Base-by-base conservation (phyloP, 2,888 invertebrate genomes). In the Xestoiulus laeticollis region DNA sequence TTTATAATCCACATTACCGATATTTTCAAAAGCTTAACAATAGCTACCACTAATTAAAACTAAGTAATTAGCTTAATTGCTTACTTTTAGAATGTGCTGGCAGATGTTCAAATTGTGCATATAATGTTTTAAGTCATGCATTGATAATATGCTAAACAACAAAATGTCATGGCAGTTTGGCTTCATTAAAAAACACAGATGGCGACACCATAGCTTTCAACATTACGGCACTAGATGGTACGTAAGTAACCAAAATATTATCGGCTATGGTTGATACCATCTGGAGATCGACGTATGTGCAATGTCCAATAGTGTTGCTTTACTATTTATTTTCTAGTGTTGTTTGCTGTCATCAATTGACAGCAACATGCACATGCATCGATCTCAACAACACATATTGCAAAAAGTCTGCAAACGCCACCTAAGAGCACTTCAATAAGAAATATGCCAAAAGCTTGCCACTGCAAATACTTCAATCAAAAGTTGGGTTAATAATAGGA, bases 271-370 rank as follows among this genome's bases (percentile, higher is more conserved):
- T 38, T 5, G 38, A 38, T 38, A 1, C 48, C 8, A 48, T 48
- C 48, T 48, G 16, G 14, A 48, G 48, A 43, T 10, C 5, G 10
- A 48, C 48, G n/a, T 59, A n/a, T n/a, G 53, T 59, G 53, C 53
- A 6, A 59, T n/a, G 53, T n/a, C 53, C 53, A 59, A n/a, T 59
- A 59, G 2, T 59, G 53, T 59, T 59, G 53, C 53, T n/a, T 59
- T 59, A 59, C n/a, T 59, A 59, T 59, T 59, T 59, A n/a, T n/a
- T 59, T 59, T 59, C 1, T n/a, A 59, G 5, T 59, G n/a, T 19
- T 59, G 53, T 59, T 59, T 59, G 53, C 53, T n/a, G n/a, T 59
- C n/a, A 59, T n/a, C 53, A n/a, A 59, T 16, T 59, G 53, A n/a
- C 53, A 59, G 53, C 53, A 59, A 59, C 53, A 59, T 19, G n/a